Base-by-base conservation (phyloP, 1,140 invertebrate species). In the Atta texana region DNA sequence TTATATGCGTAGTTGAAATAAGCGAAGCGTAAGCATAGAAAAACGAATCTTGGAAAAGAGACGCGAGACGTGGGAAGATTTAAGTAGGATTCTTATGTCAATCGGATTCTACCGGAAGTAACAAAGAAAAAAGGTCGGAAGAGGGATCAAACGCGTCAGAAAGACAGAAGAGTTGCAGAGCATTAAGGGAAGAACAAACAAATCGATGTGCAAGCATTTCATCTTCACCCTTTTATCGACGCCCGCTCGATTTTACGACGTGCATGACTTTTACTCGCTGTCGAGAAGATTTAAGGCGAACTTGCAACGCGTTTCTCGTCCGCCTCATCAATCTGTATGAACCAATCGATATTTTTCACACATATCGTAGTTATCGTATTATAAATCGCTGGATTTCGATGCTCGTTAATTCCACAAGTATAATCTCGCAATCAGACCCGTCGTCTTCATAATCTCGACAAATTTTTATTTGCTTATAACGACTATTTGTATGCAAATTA, bases 171-270 rank as follows among this genome's bases (percentile, higher is more conserved):
- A 78, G 76, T 80, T 81, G 80, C 71, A 66, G 31, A 68, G 91
- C 75, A 72, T 86, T 90, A 84, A 87, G 59, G 81, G 89, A 87
- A 92, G 88, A 86, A 89, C 93, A 94, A 94, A 94, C 92, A 94
- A 93, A 93, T 94, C 93, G 93, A 94, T 92, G 91, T 91, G 91
- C 92, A 89, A 94, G 92, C 90, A 92, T 93, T 93, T 93, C 92
- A 92, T 93, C 90, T 88, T 64, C 80, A 66, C 85, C 71, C 88
- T 91, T 87, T 86, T 69, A 87, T 91, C 78, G 77, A 61, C 64
- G 72, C 66, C 66, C 51, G 61, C 66, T 84, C 61, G 31, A 64
- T 80, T 84, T 84, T 39, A 77, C 82, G 72, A 86, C 71, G 66
- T 85, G 63, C 63, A 63, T 74, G 69, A 61, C 64, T 87, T 64